Base-by-base conservation (phyloP, 2,797 vertebrate species). In the Cercopithecus diana region DNA sequence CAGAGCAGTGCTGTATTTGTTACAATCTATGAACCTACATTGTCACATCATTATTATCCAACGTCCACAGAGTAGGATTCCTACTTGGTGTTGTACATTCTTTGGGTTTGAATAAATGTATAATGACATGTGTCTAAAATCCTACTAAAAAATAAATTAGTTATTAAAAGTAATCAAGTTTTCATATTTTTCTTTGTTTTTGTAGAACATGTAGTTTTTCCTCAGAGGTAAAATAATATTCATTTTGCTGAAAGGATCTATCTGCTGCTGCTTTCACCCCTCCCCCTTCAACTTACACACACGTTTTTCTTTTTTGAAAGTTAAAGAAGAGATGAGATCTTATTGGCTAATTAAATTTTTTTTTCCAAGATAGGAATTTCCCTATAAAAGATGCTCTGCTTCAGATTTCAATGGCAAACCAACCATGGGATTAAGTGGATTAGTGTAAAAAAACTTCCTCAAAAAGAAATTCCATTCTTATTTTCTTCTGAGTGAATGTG, bases 371-470 rank as follows among this genome's bases (percentile, higher is more conserved):
- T 72, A 96, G 94, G 83, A 97, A 98, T 96, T 96, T 93, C 95
- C 95, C 83, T 84, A 93, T 97, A 97, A 98, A 98, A 92, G 70
- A 77, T 41, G 75, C 96, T 97, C 95, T 97, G 97, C 96, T 97
- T 97, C 96, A 98, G 97, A 77, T 93, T 36, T 94, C 98, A 97
- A 55, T 94, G 95, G 55, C 58, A 84, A 96, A 87, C 95, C 97
- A 98, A 12, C 55, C 90, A 45, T 93, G 93, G 95, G 96, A 96
- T 95, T 90, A 76, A 95, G 89, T 97, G 96, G 93, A 75, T 96
- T 85, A 70, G 95, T 95, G 96, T 98, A 98, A 97, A 99, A 98
- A 98, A 98, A 97, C n/a, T 14, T 84, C 90, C 95, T 97, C 91
- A 85, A 95, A 90, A 85, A 95, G 95, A 90, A 96, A 97, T 96